Evolutionary conservation across 2,113 vertebrate species (phyloP).

Genomic region (Ceratotherium simum): DNA sequence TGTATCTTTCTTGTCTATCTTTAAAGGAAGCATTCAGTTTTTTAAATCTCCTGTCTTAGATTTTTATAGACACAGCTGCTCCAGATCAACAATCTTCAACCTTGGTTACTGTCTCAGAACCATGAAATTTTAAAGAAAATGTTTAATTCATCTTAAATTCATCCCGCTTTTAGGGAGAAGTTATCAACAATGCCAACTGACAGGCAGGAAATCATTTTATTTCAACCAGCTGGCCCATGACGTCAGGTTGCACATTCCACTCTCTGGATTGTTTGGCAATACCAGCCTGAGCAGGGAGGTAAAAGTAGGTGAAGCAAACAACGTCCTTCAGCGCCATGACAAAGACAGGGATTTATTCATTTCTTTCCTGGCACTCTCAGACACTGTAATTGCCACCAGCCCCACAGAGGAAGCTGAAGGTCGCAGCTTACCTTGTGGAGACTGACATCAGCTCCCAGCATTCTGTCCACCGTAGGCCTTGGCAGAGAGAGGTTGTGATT

Average conservation of each 20-base stretch:
- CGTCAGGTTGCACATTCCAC: not conserved
- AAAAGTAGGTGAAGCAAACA: not conserved
- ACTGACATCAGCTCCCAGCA: constrained; percentile 89
- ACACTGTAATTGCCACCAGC: not conserved
- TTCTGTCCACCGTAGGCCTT: constrained; percentile 83
- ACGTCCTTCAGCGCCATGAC: not conserved
- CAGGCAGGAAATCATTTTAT: constrained; percentile 22
- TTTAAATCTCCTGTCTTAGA: not conserved
- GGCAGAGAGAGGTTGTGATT: constrained; percentile 89
- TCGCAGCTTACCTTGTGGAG: constrained; percentile 90
- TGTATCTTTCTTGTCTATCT: not conserved
- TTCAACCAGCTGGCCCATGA: not conserved
- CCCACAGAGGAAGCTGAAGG: not conserved
- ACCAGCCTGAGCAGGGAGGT: not conserved
- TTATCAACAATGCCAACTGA: constrained; percentile 1
- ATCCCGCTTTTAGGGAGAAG: not conserved
- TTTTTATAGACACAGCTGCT: not conserved
- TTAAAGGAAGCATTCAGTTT: not conserved
- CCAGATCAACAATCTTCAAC: not conserved
- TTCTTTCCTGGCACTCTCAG: not conserved
- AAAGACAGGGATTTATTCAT: not conserved
- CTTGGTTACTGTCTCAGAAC: constrained; percentile 26
- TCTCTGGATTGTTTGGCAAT: not conserved
- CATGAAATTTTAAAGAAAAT: not conserved
- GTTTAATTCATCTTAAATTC: constrained; percentile 4